Percentiles rank a stretch among this genome's conserved stretches.
Evolutionary conservation across 2,888 invertebrate genomes (phyloP).

Genomic region (Salticus scenicus): DNA sequence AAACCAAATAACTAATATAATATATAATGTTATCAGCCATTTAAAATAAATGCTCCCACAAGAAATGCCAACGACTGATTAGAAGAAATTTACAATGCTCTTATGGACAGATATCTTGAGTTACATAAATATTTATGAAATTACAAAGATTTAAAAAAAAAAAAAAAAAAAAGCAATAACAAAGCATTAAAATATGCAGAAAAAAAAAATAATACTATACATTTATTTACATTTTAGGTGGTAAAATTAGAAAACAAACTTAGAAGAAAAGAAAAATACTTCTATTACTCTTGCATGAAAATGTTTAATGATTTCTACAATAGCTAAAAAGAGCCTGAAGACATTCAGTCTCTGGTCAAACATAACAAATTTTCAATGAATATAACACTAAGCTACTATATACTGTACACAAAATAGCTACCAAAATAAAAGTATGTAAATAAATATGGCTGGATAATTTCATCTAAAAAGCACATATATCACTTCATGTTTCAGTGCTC

Average conservation of each 20-base stretch:
- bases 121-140: not conserved
- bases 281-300: slow-evolving; percentile 12
- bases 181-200: slow-evolving; percentile 1
- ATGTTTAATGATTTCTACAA: slow-evolving; percentile 33
- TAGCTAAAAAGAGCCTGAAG: slow-evolving; percentile 35
- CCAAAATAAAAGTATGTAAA: slow-evolving; percentile 43
- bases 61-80: not conserved
- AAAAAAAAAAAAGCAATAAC: not conserved
- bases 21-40: not conserved
- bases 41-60: not conserved
- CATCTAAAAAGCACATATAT: slow-evolving; percentile 30
- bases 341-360: slow-evolving; percentile 33
- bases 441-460: slow-evolving; percentile 70
- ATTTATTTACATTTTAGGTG: slow-evolving; percentile 45
- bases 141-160: not conserved
- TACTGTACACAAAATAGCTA: slow-evolving; percentile 64
- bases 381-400: slow-evolving; percentile 21
- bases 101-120: not conserved
- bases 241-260: slow-evolving; percentile 15
- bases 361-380: slow-evolving; percentile 8
- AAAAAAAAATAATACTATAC: slow-evolving; percentile 52
- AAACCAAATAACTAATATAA: not conserved
- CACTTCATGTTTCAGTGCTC: slow-evolving; percentile 64
- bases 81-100: not conserved
- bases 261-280: not conserved